A percentile compares a stretch with the other conserved stretches of the same genome.
These are phyloP conservation scores for Apodemia mormo DNA, from an alignment of 2,888 invertebrate genomes.

Conservation along the genomic window DNA sequence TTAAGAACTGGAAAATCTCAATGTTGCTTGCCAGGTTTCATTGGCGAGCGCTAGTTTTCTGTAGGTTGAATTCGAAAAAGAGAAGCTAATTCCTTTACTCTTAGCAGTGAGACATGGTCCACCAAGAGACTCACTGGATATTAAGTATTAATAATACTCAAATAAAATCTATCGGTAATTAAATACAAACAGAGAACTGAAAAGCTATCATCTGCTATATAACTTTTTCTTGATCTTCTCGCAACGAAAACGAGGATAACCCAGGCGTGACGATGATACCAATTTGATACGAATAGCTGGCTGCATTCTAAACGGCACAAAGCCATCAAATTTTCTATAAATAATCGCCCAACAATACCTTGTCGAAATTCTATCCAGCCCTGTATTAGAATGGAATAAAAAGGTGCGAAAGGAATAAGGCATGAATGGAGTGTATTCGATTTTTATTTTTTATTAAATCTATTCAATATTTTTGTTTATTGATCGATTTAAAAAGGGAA, in stretches of 20 bases:
- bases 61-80: not conserved
- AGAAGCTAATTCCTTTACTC: not conserved
- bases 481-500: too few relatives aligned
- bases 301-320: conserved; percentile 69
- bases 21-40: too few relatives aligned
- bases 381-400: conserved; percentile 75
- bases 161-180: too few relatives aligned
- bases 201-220: not conserved
- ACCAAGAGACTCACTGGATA: too few relatives aligned
- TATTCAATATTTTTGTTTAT: not conserved
- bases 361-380: conserved; percentile 76
- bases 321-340: conserved; percentile 78
- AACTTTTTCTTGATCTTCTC: not conserved
- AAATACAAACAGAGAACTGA: not conserved
- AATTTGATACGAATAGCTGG: conserved; percentile 52
- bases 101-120: too few relatives aligned
- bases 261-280: conserved; percentile 52
- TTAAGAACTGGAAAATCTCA: too few relatives aligned
- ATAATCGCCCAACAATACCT: conserved; percentile 76
- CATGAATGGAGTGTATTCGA: conserved; percentile 49
- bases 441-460: not conserved
- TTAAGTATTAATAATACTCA: too few relatives aligned
- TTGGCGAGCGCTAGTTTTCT: not conserved
- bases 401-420: conserved; percentile 52
- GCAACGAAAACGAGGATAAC: conserved; percentile 44